Base-by-base conservation (phyloP, 2,888 invertebrate genomes). In the Caenorhabditis sp. region DNA sequence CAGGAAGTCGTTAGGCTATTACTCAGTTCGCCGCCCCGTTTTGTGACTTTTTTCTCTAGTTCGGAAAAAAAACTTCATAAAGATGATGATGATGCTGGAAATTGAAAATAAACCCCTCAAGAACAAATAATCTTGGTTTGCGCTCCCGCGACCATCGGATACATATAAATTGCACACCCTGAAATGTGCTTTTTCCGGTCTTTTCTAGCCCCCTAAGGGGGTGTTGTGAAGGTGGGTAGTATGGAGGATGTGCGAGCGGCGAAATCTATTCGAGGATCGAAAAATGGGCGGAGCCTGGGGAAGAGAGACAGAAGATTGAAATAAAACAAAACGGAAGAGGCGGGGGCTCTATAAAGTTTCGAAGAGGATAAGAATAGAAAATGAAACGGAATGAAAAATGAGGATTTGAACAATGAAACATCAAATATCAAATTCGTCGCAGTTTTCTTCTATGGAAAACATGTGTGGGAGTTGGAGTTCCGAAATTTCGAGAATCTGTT, bases 1-100 rank as follows among this genome's bases (percentile, higher is more conserved):
- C 47, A 44, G 66, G 66, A 66, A 66, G 66, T 66, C 49, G 66
- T 66, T 66, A 66, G 66, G 35, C 66, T 66, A 66, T 66, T 66
- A 66, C 51, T 22, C 66, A 28, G 4, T 26, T 47, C 24, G 19
- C 38, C 22, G 5, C 3, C n/a, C n/a, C n/a, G n/a, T 31, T 59
- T 41, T 61, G 16, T 4, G 31, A 31, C 31, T 31, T 58, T 58
- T 58, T 58, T n/a, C n/a, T 56, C 7, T 24, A n/a, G 47, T 47
- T 47, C 47, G 19, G 19, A 44, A 44, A 14, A n/a, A 56, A 59
- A 38, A 35, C 35, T 26, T 63, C 22, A 16, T 38, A 22, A 22
- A 41, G 22, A 2, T 41, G 14, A 12, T 14, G 61, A 14, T 7
- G 47, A 28, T 0, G 16, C 16, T 59, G 38, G 16, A 28, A 35